Base-by-base conservation (phyloP, 2,797 vertebrate genomes). In the Gambusia yucatana region DNA sequence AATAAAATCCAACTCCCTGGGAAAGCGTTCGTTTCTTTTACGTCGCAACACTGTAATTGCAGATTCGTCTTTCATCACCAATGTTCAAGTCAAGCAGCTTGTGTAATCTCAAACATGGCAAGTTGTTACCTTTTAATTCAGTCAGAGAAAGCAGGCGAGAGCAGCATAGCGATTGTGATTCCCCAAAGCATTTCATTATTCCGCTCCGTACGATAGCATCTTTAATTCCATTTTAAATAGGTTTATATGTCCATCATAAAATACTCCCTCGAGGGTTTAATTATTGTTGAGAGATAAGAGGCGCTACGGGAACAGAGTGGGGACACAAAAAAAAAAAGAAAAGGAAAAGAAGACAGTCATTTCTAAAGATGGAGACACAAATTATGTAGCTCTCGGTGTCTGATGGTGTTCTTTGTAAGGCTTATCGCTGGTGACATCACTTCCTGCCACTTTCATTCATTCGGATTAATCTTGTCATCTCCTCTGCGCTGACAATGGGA, bases 191-290 rank as follows among this genome's bases (percentile, higher is more conserved):
- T 93, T 95, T 94, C 90, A 93, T 94, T 94, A 93, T 94, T 92
- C 88, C 91, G 88, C 83, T 80, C 82, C 11, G 72, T 81, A 80
- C 33, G 95, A 96, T 95, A 95, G 84, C 87, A 96, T 95, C 93
- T 95, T 95, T 95, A 95, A 95, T 96, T 96, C 93, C 94, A 91
- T 94, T 95, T 95, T 95, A 95, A 95, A 95, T 92, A 94, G 93
- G 91, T 94, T 95, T 94, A 94, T 94, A 92, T 93, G 93, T 92
- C 91, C 93, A 93, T 94, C 93, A 94, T 95, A 95, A 96, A 95
- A 89, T 85, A 91, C 90, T 94, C 89, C 92, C 90, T 92, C 20
- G 89, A 93, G 92, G 92, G 92, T 94, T 92, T 94, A 94, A 94
- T 95, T 94, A 95, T 94, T 88, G 92, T 80, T 74, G 80, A 75